These are phyloP conservation scores for Pygoscelis adeliae DNA, from an alignment of 2,113 vertebrate species.

Conservation along the genomic window DNA sequence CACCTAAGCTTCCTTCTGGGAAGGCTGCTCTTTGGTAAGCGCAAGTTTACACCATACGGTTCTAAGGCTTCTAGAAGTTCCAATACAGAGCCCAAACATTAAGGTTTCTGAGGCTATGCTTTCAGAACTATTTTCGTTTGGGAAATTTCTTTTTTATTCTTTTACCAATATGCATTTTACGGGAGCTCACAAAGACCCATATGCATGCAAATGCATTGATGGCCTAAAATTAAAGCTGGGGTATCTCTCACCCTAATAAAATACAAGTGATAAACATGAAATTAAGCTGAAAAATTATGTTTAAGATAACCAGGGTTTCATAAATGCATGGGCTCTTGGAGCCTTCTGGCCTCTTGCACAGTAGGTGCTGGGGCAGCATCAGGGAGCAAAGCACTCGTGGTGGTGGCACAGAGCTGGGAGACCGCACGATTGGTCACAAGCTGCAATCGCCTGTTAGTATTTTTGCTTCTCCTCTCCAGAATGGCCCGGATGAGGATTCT, in stretches of 20 bases:
- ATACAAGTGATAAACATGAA: not conserved
- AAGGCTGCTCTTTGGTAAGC: not conserved
- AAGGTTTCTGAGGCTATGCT: not conserved
- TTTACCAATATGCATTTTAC: not conserved
- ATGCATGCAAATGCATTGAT: not conserved
- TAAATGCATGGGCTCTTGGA: not conserved
- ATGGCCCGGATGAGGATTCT: not conserved
- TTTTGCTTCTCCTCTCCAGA: not conserved
- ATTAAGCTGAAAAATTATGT: not conserved
- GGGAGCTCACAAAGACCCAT: not conserved
- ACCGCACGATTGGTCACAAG: not conserved
- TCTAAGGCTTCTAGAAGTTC: not conserved
- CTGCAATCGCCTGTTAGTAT: not conserved
- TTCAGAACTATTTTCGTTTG: not conserved
- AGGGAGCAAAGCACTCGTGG: rapidly evolving
- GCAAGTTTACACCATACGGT: rapidly evolving
- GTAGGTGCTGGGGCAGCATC: rapidly evolving
- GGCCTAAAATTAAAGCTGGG: not conserved
- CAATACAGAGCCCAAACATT: not conserved
- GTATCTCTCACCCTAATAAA: not conserved
- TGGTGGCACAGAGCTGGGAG: not conserved
- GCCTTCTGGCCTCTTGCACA: rapidly evolving
- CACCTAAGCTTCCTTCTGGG: not conserved
- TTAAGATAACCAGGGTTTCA: not conserved
- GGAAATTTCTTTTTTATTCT: not conserved